phyloP scores from a whole-genome alignment of 2,113 vertebrate species.

The Phrynocephalus versicolor region DNA sequence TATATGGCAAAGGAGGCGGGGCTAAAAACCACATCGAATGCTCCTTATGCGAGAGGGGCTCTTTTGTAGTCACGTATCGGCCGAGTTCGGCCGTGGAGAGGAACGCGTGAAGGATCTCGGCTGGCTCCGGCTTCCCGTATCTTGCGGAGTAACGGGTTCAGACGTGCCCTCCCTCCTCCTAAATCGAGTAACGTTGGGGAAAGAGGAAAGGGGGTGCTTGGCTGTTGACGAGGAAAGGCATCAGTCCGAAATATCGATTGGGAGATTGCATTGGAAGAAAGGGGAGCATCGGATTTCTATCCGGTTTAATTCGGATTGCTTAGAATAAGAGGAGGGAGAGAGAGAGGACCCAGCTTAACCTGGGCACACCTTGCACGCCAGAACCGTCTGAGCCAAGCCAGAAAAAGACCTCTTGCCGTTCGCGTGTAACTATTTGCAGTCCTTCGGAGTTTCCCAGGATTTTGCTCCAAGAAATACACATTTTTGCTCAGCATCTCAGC shows the following conservation, averaged over 20 bases:
- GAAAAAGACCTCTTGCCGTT: not conserved
- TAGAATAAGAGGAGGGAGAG: too few relatives aligned
- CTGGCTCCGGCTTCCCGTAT: too few relatives aligned
- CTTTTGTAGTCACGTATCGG: not conserved
- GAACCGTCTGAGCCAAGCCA: not conserved
- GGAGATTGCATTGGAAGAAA: too few relatives aligned
- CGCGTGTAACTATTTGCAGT: not conserved
- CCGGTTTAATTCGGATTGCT: too few relatives aligned
- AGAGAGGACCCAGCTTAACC: too few relatives aligned
- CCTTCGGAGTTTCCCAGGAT: not conserved
- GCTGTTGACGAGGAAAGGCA: too few relatives aligned
- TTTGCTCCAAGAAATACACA: not conserved
- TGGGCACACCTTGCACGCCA: too few relatives aligned
- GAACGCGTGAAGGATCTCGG: not conserved
- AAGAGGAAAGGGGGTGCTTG: not conserved
- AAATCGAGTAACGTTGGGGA: not conserved
- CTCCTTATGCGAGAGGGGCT: not conserved
- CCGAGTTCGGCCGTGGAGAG: not conserved
- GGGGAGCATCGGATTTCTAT: too few relatives aligned
- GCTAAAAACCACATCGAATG: not conserved
- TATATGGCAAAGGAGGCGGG: not conserved
- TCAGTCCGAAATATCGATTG: too few relatives aligned
- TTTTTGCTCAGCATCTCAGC: not conserved
- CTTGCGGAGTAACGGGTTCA: too few relatives aligned
- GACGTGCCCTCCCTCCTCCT: too few relatives aligned